Evolutionary conservation across 2,888 invertebrate genomes (phyloP).

Genomic region (Tetanocera ferruginea): DNA sequence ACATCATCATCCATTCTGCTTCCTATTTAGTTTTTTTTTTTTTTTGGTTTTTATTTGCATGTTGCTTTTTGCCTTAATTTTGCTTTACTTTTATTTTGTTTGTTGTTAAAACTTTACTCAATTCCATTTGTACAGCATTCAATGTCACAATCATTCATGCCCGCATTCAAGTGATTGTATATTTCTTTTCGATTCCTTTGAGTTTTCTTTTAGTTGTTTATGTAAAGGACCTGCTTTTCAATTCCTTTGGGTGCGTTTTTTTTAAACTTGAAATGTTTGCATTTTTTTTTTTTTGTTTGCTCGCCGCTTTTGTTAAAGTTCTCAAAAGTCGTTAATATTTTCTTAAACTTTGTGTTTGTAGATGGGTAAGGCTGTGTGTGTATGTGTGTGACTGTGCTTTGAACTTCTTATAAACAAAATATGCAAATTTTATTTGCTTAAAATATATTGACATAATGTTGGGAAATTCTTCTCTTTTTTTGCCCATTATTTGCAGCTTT

Average conservation of each 20-base stretch:
- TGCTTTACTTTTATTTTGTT: slow-evolving; percentile 1
- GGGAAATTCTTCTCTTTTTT: not conserved
- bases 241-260: slow-evolving; percentile 27
- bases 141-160: slow-evolving; percentile 36
- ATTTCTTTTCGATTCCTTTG: slow-evolving; percentile 30
- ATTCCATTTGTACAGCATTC: slow-evolving; percentile 31
- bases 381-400: not conserved
- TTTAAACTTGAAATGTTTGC: not conserved
- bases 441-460: not conserved
- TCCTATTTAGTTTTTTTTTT: not conserved
- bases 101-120: slow-evolving; percentile 26
- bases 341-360: slow-evolving; percentile 20
- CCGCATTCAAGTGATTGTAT: slow-evolving; percentile 23
- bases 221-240: slow-evolving; percentile 45
- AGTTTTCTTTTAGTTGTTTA: not conserved
- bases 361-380: not conserved
- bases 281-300: not conserved
- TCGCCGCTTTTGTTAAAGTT: slow-evolving; percentile 4
- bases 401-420: not conserved
- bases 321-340: slow-evolving; percentile 34
- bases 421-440: slow-evolving; percentile 24
- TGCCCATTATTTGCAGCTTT: not conserved
- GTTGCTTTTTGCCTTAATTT: slow-evolving; percentile 14
- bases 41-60: not conserved
- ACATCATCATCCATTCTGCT: not conserved